Conservation (phyloP, 2,888 invertebrate species). For the Gortyna flavago region DNA sequence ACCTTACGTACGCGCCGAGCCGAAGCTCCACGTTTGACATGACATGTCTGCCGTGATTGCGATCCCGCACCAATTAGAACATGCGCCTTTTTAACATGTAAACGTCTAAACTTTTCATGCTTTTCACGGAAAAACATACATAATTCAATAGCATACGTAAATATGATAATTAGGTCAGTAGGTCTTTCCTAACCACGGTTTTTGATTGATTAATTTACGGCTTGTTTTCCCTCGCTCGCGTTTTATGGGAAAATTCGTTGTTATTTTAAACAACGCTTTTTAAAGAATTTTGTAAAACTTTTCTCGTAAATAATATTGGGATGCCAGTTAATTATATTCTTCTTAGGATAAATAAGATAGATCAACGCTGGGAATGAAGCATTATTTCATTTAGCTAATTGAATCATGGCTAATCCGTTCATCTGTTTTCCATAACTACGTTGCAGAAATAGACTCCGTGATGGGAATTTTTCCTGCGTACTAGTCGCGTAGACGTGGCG, state of each 20-base stretch:
- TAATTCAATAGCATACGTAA: constrained; percentile 34
- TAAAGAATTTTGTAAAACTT: not conserved
- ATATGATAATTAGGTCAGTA: constrained; percentile 62
- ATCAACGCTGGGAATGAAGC: constrained; percentile 42
- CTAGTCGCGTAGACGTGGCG: not conserved
- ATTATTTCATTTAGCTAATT: constrained; percentile 58
- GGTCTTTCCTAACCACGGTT: constrained; percentile 51
- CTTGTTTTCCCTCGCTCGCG: constrained; percentile 24
- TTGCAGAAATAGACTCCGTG: constrained; percentile 6
- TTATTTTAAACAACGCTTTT: constrained; percentile 25
- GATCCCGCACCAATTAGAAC: constrained; percentile 64
- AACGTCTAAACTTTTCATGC: constrained; percentile 32
- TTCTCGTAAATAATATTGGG: not conserved
- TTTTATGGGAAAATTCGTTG: constrained; percentile 17
- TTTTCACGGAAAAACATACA: constrained; percentile 29
- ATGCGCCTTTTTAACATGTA: constrained; percentile 41
- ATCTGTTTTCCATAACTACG: constrained; percentile 40
- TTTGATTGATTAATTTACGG: constrained; percentile 59
- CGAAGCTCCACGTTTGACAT: constrained; percentile 60
- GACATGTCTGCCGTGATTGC: constrained; percentile 66
- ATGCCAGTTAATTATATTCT: constrained; percentile 4
- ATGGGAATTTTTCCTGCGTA: not conserved
- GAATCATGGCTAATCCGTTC: constrained; percentile 46
- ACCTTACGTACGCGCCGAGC: constrained; percentile 66
- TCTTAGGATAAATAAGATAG: constrained; percentile 16